Conservation (phyloP, 2,888 invertebrate genomes). For the Epinotia bilunana region DNA sequence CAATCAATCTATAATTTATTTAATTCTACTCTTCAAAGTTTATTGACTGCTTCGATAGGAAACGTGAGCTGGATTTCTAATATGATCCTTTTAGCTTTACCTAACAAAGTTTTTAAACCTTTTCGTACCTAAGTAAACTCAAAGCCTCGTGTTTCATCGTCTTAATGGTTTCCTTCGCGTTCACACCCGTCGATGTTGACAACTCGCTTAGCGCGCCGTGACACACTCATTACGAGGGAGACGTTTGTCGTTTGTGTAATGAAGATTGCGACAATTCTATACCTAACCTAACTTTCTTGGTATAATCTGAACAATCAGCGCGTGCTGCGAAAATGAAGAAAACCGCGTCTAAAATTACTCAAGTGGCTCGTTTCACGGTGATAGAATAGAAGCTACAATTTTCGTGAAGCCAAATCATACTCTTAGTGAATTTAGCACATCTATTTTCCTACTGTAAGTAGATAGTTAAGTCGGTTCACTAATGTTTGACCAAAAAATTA, state of each 20-base stretch:
- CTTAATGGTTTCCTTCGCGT: constrained; percentile 24
- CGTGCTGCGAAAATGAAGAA: neutral
- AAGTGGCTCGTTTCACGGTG: too few species aligned
- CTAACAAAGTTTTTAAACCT: neutral
- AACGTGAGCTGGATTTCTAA: too few species aligned
- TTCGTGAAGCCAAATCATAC: too few species aligned
- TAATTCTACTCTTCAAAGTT: too few species aligned
- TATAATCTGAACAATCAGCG: too few species aligned
- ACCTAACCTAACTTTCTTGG: neutral
- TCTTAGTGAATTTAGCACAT: too few species aligned
- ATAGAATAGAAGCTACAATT: too few species aligned
- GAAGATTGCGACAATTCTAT: constrained; percentile 8
- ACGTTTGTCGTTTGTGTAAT: constrained; percentile 13
- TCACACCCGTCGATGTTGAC: constrained; percentile 23
- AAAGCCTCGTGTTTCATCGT: constrained; percentile 14
- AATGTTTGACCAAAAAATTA: too few species aligned
- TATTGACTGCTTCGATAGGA: too few species aligned
- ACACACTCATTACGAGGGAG: constrained; percentile 9
- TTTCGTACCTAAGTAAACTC: neutral
- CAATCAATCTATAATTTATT: too few species aligned
- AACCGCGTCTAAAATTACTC: neutral
- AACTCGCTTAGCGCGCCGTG: constrained; percentile 20
- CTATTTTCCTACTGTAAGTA: neutral
- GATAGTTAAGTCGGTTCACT: too few species aligned
- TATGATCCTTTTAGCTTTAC: neutral